Evolutionary conservation across 2,797 vertebrate genomes (phyloP).

Genomic region (Lepilemur septentrionalis): DNA sequence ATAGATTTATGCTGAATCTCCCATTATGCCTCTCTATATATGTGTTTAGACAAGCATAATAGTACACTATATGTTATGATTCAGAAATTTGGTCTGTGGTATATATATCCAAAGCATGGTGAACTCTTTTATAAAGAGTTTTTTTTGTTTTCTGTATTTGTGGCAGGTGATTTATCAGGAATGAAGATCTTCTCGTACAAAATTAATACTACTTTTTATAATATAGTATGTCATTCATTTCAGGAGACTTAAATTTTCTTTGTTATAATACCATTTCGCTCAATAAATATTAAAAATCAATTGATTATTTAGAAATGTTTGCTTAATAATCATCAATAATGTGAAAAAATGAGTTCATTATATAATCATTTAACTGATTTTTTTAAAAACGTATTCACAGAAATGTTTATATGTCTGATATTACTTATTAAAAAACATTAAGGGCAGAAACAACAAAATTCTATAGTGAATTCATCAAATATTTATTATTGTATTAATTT

Average conservation of each 20-base stretch:
- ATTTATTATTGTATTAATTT: slow-evolving; percentile 16
- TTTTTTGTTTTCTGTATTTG: not conserved
- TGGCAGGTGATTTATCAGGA: slow-evolving; percentile 15
- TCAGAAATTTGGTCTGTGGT: not conserved
- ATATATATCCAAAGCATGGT: not conserved
- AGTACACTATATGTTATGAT: not conserved
- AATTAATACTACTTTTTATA: not conserved
- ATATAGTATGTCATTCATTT: not conserved
- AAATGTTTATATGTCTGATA: not conserved
- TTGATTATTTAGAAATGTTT: slow-evolving; percentile 25
- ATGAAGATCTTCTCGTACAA: slow-evolving; percentile 16
- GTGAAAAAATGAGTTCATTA: not conserved
- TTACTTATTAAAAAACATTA: not conserved
- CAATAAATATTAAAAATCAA: slow-evolving; percentile 4
- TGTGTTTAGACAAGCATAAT: slow-evolving; percentile 19
- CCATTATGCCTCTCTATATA: not conserved
- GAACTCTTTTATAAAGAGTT: not conserved
- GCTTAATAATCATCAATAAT: slow-evolving; percentile 20
- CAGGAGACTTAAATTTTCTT: slow-evolving; percentile 24
- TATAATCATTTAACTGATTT: not conserved
- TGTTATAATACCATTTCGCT: not conserved
- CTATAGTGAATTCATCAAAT: not conserved
- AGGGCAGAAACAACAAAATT: not conserved
- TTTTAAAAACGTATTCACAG: slow-evolving; percentile 1
- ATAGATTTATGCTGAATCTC: not conserved